phyloP scores from a whole-genome alignment of 1,140 invertebrate genomes.

The Orius insidiosus region DNA sequence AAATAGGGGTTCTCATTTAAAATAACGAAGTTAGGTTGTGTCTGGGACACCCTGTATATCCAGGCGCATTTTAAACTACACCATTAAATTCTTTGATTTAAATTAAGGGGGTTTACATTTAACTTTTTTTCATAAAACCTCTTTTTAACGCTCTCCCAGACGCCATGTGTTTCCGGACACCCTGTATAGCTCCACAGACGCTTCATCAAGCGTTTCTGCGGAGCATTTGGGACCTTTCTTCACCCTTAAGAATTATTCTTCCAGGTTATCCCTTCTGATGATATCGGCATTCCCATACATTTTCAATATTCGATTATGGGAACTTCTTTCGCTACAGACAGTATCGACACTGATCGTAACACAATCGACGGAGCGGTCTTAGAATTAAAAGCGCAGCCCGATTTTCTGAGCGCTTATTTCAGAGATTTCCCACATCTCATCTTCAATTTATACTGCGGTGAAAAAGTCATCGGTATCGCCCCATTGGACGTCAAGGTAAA shows the following conservation, averaged over 20 bases:
- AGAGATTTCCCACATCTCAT: slow-evolving; percentile 12
- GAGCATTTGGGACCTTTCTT: background rate
- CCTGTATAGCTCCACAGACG: no score
- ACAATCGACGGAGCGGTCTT: slow-evolving; percentile 2
- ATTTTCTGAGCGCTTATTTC: slow-evolving; percentile 14
- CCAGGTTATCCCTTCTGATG: slow-evolving; percentile 5
- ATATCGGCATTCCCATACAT: background rate
- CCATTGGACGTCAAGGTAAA: slow-evolving; percentile 13
- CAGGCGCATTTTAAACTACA: no score
- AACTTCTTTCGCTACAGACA: slow-evolving; percentile 3
- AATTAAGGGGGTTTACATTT: no score
- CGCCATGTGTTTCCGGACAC: no score
- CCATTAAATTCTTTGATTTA: no score
- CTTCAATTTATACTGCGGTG: slow-evolving; percentile 9
- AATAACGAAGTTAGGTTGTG: no score
- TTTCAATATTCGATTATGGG: slow-evolving; percentile 13
- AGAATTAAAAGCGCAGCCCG: slow-evolving; percentile 7
- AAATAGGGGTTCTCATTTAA: no score
- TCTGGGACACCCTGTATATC: no score
- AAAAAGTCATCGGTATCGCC: slow-evolving; percentile 8
- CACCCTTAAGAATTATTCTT: background rate
- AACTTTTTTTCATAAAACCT: no score
- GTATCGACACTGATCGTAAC: slow-evolving; percentile 8
- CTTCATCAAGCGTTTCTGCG: no score
- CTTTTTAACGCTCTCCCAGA: no score